Base-by-base conservation (phyloP, 2,113 vertebrate genomes). In the Gopherus flavomarginatus region DNA sequence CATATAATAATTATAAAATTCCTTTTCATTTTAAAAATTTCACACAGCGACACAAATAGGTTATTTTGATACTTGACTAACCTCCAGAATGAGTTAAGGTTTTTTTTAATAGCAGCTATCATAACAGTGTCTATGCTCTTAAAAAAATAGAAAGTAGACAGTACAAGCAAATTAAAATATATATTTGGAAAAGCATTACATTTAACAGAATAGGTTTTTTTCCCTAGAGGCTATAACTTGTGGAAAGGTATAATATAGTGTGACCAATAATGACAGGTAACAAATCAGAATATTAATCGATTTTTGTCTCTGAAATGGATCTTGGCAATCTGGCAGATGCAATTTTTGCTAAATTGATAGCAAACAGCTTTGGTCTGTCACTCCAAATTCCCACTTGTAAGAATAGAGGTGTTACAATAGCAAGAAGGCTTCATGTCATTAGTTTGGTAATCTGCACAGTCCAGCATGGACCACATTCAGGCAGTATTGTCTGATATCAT, bases 211-310 rank as follows among this genome's bases (percentile, higher is more conserved):
- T 83, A 90, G 49, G 21, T 85, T 87, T 12, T 22, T 86, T 93
- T 96, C 95, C 91, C 87, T 92, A 95, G 93, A 95, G 81, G 50
- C 96, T 96, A 38, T 95, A 75, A 82, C 95, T 96, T 97, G 57
- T 96, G 95, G 92, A 96, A 85, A 95, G 89, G 90, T 87, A 88
- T 97, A 97, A 96, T 97, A 85, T 57, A 90, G 69, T 91, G 52
- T 96, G 96, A 95, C 69, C 91, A 24, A 95, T 98, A 96, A 98
- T 96, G 97, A 97, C 93, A 97, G 88, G 95, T 97, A 97, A 93
- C 53, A 98, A 97, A 98, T 98, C 95, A 93, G 92, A 98, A 97
- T 98, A 98, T 97, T 98, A 98, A 98, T 98, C 1, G 2, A 93
- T 96, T 97, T 97, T 87, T 9, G 87, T 96, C 90, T 96, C 90